A percentile compares a stretch with the other conserved stretches of the same genome.
Conservation (phyloP, 2,888 invertebrate genomes). For the Heliconius aoede region DNA sequence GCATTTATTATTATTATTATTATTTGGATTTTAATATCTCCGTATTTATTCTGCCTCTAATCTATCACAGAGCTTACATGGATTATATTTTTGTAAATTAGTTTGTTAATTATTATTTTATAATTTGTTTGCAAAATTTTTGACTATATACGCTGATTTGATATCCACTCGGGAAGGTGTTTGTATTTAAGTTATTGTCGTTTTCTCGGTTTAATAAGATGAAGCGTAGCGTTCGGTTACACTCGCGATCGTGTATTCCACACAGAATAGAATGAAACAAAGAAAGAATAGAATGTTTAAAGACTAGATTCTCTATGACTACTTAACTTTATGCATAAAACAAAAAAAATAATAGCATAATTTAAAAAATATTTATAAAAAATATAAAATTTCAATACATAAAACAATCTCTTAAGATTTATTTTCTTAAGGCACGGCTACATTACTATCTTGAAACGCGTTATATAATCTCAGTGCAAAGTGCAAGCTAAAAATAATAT, state of each 20-base stretch:
- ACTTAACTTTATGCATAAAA: background rate
- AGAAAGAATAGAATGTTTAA: background rate
- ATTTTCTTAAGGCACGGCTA: background rate
- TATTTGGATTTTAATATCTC: background rate
- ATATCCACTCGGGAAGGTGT: background rate
- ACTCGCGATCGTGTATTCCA: background rate
- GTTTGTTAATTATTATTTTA: too few relatives aligned
- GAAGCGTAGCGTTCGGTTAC: background rate
- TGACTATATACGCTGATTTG: background rate
- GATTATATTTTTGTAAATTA: too few relatives aligned
- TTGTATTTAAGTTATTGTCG: background rate
- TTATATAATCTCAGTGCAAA: constrained; percentile 14
- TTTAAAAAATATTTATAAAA: background rate
- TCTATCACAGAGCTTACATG: too few relatives aligned
- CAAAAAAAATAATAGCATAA: background rate
- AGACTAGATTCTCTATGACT: background rate
- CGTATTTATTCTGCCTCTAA: background rate
- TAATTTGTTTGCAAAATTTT: background rate
- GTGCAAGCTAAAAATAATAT: constrained; percentile 24
- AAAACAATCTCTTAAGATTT: background rate
- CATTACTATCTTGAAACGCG: background rate
- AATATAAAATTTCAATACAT: background rate
- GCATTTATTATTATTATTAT: background rate
- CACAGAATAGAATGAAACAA: too few relatives aligned
- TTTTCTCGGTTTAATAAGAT: background rate